Evolutionary conservation across 2,797 vertebrate species (phyloP).

Genomic region (Sternarchorhynchus goeldii): DNA sequence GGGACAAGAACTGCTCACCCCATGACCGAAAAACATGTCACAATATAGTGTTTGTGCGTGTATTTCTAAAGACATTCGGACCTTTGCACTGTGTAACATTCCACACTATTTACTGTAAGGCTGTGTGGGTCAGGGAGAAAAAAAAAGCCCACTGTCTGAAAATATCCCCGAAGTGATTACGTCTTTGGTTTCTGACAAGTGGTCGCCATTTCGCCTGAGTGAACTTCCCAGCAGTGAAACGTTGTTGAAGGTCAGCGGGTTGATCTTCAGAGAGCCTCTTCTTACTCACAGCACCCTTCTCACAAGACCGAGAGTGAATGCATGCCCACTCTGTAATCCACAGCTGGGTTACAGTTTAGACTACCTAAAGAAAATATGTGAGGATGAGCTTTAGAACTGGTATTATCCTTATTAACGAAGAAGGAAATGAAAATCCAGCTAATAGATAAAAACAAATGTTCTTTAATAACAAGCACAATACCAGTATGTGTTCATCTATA

Average conservation of each 20-base stretch:
- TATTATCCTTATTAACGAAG: too few species aligned
- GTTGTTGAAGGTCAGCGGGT: not conserved
- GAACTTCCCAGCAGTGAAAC: not conserved
- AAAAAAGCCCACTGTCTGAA: not conserved
- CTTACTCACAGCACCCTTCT: not conserved
- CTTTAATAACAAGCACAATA: too few species aligned
- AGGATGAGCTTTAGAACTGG: too few species aligned
- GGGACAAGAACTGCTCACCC: not conserved
- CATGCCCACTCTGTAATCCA: too few species aligned
- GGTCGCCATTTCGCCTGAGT: constrained; percentile 12
- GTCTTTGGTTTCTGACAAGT: constrained; percentile 11
- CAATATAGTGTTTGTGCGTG: not conserved
- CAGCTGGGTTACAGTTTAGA: too few species aligned
- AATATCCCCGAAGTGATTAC: not conserved
- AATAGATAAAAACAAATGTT: too few species aligned
- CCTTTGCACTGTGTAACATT: not conserved
- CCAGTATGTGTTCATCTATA: too few species aligned
- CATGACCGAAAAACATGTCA: not conserved
- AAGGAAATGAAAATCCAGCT: too few species aligned
- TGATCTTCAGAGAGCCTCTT: not conserved
- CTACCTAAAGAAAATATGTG: too few species aligned
- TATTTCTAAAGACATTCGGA: not conserved
- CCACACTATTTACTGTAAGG: not conserved
- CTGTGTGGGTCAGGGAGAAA: not conserved
- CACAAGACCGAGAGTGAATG: not conserved